phyloP scores from a whole-genome alignment of 2,113 vertebrate species.

The Larimichthys crocea region DNA sequence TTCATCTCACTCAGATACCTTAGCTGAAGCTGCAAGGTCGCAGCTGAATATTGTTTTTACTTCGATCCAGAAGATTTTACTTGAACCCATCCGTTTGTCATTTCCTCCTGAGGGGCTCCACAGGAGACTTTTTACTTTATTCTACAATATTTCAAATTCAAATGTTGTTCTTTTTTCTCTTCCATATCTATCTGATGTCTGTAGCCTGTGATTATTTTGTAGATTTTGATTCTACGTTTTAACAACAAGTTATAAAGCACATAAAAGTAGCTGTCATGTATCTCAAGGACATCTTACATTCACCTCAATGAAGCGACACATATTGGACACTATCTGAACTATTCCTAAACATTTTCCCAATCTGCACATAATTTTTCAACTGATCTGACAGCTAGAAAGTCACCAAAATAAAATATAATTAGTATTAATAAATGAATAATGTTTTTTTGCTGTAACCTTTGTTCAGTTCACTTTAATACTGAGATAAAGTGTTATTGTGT shows the following conservation, averaged over 20 bases:
- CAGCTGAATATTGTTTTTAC: neutral
- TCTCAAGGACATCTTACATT: neutral
- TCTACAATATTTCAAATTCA: neutral
- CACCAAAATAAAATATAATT: neutral
- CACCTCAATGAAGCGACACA: neutral
- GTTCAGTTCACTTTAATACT: neutral
- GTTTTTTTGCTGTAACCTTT: too few species aligned
- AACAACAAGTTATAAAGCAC: neutral
- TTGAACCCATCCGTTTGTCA: conserved; percentile 16
- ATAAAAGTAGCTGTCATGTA: neutral
- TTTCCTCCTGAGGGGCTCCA: neutral
- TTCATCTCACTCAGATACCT: too few species aligned
- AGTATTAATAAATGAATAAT: too few species aligned
- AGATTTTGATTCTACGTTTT: neutral
- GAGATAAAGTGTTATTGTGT: neutral
- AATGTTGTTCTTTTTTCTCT: neutral
- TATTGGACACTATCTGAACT: neutral
- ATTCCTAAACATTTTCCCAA: neutral
- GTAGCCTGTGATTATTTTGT: neutral
- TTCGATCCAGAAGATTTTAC: neutral
- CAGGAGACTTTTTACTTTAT: neutral
- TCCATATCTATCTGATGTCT: neutral
- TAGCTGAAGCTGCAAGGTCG: too few species aligned
- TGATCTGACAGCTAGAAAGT: neutral
- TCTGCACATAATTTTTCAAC: neutral